These are phyloP conservation scores for Haliclona indistincta DNA, from an alignment of 37 sponge, comb jelly and placozoan genomes.

Conservation along the genomic window DNA sequence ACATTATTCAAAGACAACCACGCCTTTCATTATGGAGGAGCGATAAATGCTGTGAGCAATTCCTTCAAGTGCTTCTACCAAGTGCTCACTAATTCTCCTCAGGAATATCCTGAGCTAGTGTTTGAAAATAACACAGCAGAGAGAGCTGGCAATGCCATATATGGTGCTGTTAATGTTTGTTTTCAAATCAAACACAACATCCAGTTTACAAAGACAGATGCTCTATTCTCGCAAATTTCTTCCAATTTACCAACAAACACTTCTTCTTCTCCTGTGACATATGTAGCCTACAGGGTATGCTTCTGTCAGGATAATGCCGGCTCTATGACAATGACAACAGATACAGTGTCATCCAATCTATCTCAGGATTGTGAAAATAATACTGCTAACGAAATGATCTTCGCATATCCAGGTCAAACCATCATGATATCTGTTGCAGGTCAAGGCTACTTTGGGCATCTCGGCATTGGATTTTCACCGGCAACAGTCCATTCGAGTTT, in stretches of 20 bases:
- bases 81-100: not conserved
- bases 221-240: not conserved
- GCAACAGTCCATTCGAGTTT: not conserved
- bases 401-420: constrained; percentile 1
- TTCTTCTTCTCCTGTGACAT: not conserved
- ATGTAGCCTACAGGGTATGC: not conserved
- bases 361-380: not conserved
- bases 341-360: no score
- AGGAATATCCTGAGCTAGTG: not conserved
- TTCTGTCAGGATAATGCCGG: not conserved
- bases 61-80: constrained; percentile 6
- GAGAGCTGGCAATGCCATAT: not conserved
- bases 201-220: no score
- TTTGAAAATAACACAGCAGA: not conserved
- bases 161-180: not conserved
- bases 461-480: not conserved
- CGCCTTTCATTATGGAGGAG: constrained; percentile 5
- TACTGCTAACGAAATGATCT: not conserved
- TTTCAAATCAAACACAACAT: no score
- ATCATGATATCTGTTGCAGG: not conserved
- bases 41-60: not conserved
- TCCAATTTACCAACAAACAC: not conserved
- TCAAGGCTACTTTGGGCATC: not conserved
- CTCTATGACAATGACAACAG: no score
- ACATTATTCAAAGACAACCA: not conserved